phyloP scores from a whole-genome alignment of 2,797 vertebrate genomes.

The Acanthurus leucopareius region DNA sequence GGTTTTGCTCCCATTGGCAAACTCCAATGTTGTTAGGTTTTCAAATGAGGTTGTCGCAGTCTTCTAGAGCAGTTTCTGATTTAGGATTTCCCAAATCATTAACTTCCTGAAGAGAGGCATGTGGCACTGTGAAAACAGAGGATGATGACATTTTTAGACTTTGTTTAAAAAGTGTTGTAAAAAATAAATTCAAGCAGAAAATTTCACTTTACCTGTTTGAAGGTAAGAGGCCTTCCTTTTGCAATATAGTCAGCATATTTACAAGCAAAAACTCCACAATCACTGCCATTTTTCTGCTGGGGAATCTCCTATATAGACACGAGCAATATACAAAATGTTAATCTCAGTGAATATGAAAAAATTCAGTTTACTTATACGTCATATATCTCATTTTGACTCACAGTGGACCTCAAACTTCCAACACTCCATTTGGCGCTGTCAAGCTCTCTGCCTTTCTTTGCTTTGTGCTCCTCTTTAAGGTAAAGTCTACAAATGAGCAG shows the following conservation, averaged over 20 bases:
- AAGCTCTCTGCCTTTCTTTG: constrained; percentile 89
- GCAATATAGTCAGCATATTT: constrained; percentile 94
- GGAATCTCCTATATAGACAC: constrained; percentile 90
- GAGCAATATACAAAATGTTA: constrained; percentile 11
- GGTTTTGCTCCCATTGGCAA: constrained; percentile 15
- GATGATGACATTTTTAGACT: too few species aligned
- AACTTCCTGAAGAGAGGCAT: constrained; percentile 94
- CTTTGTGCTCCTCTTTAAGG: constrained; percentile 91
- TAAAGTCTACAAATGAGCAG: constrained; percentile 85
- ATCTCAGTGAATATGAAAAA: neutral
- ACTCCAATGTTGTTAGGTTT: constrained; percentile 5
- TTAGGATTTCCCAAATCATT: constrained; percentile 98
- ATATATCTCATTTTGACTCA: constrained; percentile 68
- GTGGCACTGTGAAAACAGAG: constrained; percentile 85
- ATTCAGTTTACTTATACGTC: neutral
- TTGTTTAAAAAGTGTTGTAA: neutral
- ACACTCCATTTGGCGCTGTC: constrained; percentile 88
- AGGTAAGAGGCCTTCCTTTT: constrained; percentile 89
- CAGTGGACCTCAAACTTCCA: constrained; percentile 85
- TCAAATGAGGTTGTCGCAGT: constrained; percentile 1
- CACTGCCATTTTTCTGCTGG: constrained; percentile 93
- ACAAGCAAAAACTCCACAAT: constrained; percentile 96
- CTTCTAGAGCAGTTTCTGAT: constrained; percentile 90
- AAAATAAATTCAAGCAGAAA: neutral
- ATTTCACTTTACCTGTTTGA: constrained; percentile 87